These are phyloP conservation scores for Scaptomyza montana DNA, from an alignment of 1,140 invertebrate species.

Conservation along the genomic window DNA sequence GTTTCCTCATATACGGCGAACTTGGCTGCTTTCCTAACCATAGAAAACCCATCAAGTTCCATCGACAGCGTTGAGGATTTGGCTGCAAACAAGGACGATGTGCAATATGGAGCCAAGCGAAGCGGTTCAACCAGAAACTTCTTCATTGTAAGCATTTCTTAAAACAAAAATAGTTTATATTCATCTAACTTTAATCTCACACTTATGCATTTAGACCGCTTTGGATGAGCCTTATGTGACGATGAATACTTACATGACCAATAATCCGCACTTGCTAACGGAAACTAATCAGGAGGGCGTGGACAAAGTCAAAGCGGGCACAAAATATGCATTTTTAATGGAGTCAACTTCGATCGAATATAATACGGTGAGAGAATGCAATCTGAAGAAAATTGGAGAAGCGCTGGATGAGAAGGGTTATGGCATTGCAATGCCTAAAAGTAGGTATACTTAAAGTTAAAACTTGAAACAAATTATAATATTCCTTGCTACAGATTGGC, in stretches of 20 bases:
- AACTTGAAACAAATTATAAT: not conserved
- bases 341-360: slow-evolving; percentile 95
- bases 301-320: slow-evolving; percentile 84
- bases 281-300: slow-evolving; percentile 90
- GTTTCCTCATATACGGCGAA: slow-evolving; percentile 98
- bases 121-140: slow-evolving; percentile 93
- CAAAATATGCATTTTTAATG: slow-evolving; percentile 94
- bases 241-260: slow-evolving; percentile 93
- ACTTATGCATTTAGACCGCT: slow-evolving; percentile 84
- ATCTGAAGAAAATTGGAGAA: slow-evolving; percentile 91
- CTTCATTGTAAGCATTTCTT: slow-evolving; percentile 87
- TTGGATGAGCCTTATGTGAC: slow-evolving; percentile 89
- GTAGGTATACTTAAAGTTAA: slow-evolving; percentile 83
- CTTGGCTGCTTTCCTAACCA: slow-evolving; percentile 96
- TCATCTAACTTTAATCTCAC: too few species aligned
- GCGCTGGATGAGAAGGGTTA: slow-evolving; percentile 94
- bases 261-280: slow-evolving; percentile 88
- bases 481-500: slow-evolving; percentile 86
- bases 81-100: slow-evolving; percentile 88
- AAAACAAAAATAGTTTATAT: too few species aligned
- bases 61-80: slow-evolving; percentile 94
- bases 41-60: slow-evolving; percentile 90
- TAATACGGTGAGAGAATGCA: slow-evolving; percentile 91
- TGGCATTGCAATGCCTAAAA: slow-evolving; percentile 93
- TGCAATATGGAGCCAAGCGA: slow-evolving; percentile 94